Evolutionary conservation across 2,888 invertebrate genomes (phyloP), one percentile per base, ranked within the genome.

Genomic region (Incurvaria masculella): DNA sequence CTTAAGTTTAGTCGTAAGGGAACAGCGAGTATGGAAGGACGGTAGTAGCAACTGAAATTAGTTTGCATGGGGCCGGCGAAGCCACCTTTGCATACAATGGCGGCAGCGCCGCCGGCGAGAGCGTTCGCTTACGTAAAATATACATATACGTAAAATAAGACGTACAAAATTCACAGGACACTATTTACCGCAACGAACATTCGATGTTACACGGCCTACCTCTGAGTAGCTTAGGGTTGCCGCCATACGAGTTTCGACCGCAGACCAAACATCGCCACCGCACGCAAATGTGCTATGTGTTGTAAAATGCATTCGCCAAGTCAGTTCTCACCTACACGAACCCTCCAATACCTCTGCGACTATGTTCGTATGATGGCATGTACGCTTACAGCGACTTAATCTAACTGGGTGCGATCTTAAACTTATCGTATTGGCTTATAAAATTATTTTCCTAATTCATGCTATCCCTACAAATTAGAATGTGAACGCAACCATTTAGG

Each of bases 401-500:
- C 6, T 40, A 6, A 14, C 17, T 14, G 40, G 16, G 6, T 40
- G 6, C 6, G n/a, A 2, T 26, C 38, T n/a, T 26, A 2, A n/a
- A 27, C 14, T 11, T 11, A 38, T 6, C 21, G 43, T 39, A 40
- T 26, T 11, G 6, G 17, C 11, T 26, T 16, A 4, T 3, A 20
- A 21, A 38, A 38, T 45, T 33, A 6, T 40, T 21, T 26, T 16
- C 38, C 18, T 21, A 23, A 27, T 49, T 41, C 4, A 21, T 21
- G 6, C 20, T 76, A 61, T 6, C 60, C 87, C 88, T 83, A 83
- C n/a, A n/a, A n/a, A n/a, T n/a, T n/a, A n/a, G n/a, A n/a, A n/a
- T n/a, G n/a, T n/a, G n/a, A n/a, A n/a, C n/a, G n/a, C n/a, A n/a
- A n/a, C n/a, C n/a, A n/a, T n/a, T n/a, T n/a, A n/a, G n/a, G n/a